Conservation (phyloP, 2,113 vertebrate species). For the Cochlearius cochlearius region DNA sequence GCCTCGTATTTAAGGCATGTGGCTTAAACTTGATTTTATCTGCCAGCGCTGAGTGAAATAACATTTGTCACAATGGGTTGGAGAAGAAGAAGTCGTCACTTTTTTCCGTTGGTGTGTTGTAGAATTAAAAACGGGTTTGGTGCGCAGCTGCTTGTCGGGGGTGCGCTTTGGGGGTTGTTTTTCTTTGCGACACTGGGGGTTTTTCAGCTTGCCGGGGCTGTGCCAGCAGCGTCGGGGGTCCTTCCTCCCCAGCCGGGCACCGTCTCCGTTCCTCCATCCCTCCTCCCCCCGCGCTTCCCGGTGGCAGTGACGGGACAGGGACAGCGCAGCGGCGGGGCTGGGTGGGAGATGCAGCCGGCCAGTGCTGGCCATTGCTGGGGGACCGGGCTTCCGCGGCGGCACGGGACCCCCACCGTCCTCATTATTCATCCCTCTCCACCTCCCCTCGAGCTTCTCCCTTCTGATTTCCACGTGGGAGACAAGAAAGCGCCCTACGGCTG, state of each 20-base stretch:
- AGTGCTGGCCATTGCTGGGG: background rate
- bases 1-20: background rate
- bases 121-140: background rate
- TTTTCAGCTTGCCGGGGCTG: background rate
- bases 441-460: background rate
- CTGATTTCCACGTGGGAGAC: background rate
- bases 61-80: slow-evolving; percentile 18
- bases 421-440: background rate
- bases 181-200: fast-evolving
- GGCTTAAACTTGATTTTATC: slow-evolving; percentile 74
- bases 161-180: background rate
- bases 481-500: fast-evolving
- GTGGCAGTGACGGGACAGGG: background rate
- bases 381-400: fast-evolving
- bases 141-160: background rate
- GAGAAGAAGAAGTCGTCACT: slow-evolving; percentile 18
- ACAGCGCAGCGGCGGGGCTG: background rate
- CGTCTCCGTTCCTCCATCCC: background rate
- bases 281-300: fast-evolving
- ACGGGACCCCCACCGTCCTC: background rate
- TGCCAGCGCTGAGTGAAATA: slow-evolving; percentile 3
- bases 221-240: background rate
- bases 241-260: background rate
- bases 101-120: slow-evolving; percentile 30
- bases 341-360: background rate